phyloP scores from a whole-genome alignment of 2,113 vertebrate genomes.

The Chitala chitala region DNA sequence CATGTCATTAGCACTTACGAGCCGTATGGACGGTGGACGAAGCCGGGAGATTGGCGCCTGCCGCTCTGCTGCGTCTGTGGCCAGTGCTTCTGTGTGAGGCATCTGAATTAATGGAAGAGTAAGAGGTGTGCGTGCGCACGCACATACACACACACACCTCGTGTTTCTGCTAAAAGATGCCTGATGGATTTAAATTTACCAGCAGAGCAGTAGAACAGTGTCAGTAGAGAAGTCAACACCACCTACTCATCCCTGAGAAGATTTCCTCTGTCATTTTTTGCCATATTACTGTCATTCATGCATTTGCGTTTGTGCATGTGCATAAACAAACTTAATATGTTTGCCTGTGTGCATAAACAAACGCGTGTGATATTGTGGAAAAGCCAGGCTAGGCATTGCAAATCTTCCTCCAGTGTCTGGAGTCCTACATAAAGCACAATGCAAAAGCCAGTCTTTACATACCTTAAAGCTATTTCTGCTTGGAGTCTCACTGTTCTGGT shows the following conservation, averaged over 20 bases:
- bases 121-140: neutral
- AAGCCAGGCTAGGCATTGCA: neutral
- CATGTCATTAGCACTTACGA: no score
- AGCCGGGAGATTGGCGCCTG: neutral
- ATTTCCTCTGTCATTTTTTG: neutral
- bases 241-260: neutral
- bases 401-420: neutral
- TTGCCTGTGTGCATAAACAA: no score
- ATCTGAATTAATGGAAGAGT: neutral
- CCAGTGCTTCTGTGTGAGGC: neutral
- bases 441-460: neutral
- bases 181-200: conserved; percentile 13
- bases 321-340: no score
- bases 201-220: neutral
- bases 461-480: neutral
- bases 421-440: neutral
- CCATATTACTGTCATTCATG: conserved; percentile 13
- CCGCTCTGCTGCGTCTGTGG: no score
- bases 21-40: neutral
- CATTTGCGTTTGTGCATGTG: neutral
- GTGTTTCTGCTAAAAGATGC: neutral
- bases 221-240: neutral
- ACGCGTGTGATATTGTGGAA: neutral
- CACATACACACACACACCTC: neutral
- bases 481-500: neutral